Evolutionary conservation across 2,113 vertebrate genomes (phyloP).

Genomic region (Psophia crepitans): DNA sequence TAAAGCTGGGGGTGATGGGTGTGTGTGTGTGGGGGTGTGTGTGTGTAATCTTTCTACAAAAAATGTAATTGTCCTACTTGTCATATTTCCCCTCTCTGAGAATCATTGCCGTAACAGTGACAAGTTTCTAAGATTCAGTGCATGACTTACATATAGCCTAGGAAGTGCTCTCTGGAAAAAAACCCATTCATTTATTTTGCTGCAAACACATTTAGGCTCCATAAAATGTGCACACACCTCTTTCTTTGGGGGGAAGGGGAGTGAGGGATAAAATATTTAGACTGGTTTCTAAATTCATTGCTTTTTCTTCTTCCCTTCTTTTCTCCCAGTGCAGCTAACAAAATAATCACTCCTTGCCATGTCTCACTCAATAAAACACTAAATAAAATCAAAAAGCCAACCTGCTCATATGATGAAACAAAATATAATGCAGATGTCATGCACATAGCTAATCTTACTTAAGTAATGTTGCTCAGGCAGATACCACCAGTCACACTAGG

Average conservation of each 20-base stretch:
- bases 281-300: not conserved
- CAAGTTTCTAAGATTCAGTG: not conserved
- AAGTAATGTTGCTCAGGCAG: not conserved
- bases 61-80: not conserved
- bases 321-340: not conserved
- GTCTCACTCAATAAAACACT: not conserved
- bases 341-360: not conserved
- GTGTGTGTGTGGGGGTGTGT: too few relatives aligned
- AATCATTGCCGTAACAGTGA: not conserved
- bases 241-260: not conserved
- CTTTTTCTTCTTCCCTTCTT: not conserved
- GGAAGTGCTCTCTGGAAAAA: not conserved
- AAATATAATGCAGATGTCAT: not conserved
- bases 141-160: not conserved
- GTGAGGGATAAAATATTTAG: not conserved
- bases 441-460: not conserved
- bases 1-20: rapidly evolving
- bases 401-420: not conserved
- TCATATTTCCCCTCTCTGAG: not conserved
- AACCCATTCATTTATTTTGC: not conserved
- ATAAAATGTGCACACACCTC: not conserved
- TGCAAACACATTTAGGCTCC: not conserved
- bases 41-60: not conserved
- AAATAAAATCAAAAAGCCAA: not conserved
- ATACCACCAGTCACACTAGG: not conserved